Base-by-base conservation (phyloP, 2,113 vertebrate genomes). In the Pelmatolapia mariae region DNA sequence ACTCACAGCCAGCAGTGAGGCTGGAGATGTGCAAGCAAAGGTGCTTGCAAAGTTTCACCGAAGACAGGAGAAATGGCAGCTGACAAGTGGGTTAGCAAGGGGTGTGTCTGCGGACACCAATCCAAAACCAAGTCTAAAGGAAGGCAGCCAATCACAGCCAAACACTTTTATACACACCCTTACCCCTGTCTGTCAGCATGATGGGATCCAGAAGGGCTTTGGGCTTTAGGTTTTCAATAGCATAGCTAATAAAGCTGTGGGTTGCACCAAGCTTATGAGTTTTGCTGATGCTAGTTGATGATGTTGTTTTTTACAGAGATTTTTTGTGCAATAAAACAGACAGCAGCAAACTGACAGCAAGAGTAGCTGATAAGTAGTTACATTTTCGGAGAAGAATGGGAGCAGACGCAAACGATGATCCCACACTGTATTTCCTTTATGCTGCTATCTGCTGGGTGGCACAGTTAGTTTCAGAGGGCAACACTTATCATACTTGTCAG, bases 81-180 rank as follows among this genome's bases (percentile, higher is more conserved):
- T 86, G 19, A 61, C 18, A 38, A 61, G 73, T 38, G 54, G 82
- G 54, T 43, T 50, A 71, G 26, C 38, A 15, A 83, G 84, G 86
- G 82, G 82, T 22, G 79, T 89, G 82, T 88, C 73, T 33, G 88
- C 31, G 78, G 89, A 91, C 91, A 88, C 89, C 92, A 90, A 90
- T 91, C 56, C 11, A 24, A 84, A 84, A 52, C n/a, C 24, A 18
- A 18, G 19, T 19, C 59, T 36, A 59, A 71, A 82, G 82, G 56
- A 38, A 80, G 78, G 53, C 66, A 61, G 54, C 90, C 87, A 93
- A 88, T 90, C 78, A 53, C 78, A 91, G 78, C 5, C 54, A 8
- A 43, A 24, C 57, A 89, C 73, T 52, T 61, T 24, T 78, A 63
- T 33, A 47, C 38, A 63, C 31, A 36, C 38, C 54, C 56, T 53